These are phyloP conservation scores for Drosophila littoralis DNA, from an alignment of 1,140 invertebrate genomes.

Conservation along the genomic window DNA sequence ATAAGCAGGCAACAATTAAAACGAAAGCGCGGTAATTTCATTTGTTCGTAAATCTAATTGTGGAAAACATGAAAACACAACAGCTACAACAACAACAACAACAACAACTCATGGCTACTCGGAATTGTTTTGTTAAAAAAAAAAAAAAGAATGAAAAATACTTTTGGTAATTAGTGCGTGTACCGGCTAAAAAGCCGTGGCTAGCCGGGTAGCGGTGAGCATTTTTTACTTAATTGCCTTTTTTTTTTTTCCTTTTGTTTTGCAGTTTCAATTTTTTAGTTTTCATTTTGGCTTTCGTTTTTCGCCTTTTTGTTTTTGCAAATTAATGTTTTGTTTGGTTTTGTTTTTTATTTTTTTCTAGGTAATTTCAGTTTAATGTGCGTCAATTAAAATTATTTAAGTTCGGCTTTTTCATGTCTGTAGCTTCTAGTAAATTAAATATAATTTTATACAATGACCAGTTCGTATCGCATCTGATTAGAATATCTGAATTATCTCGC, in stretches of 20 bases:
- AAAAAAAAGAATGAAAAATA: conserved; percentile 49
- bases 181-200: conserved; percentile 35
- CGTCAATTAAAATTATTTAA: conserved; percentile 79
- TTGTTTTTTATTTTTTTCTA: conserved; percentile 37
- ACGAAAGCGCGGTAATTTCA: conserved; percentile 81
- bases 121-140: conserved; percentile 1
- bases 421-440: conserved; percentile 68
- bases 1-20: conserved; percentile 79
- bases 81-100: background rate
- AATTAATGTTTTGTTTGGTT: conserved; percentile 46
- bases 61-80: conserved; percentile 58
- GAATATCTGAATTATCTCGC: conserved; percentile 1
- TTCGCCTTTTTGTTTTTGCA: conserved; percentile 63
- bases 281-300: conserved; percentile 57
- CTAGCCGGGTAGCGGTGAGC: background rate
- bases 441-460: conserved; percentile 60
- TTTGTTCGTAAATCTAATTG: conserved; percentile 80
- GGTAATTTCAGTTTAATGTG: conserved; percentile 76
- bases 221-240: conserved; percentile 55
- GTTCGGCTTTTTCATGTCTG: conserved; percentile 58
- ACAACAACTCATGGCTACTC: conserved; percentile 26
- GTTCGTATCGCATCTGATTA: conserved; percentile 24
- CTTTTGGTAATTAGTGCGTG: conserved; percentile 80
- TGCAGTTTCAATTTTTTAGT: conserved; percentile 29
- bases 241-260: conserved; percentile 11